A percentile compares a stretch with the other conserved stretches of the same genome.
Evolutionary conservation across 2,113 vertebrate species (phyloP).

Genomic region (Oryzias melastigma): DNA sequence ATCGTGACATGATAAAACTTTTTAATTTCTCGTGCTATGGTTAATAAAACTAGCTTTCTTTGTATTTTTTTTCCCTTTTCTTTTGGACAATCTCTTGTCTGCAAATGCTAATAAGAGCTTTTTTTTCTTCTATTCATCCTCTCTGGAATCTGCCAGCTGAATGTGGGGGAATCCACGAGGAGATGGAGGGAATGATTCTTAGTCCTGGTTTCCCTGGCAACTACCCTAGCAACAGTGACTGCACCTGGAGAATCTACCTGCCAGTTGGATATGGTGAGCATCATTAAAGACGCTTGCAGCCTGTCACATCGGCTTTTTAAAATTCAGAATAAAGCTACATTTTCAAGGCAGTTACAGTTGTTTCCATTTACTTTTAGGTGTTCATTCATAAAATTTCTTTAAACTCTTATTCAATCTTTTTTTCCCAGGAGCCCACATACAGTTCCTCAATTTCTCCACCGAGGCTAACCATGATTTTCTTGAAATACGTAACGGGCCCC

Average conservation of each 20-base stretch:
- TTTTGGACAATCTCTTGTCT: slow-evolving; percentile 13
- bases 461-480: slow-evolving; percentile 97
- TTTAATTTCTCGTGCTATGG: not conserved
- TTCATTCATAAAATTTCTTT: not conserved
- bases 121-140: not conserved
- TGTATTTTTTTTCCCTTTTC: not conserved
- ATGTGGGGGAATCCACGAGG: slow-evolving; percentile 90
- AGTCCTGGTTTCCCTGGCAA: slow-evolving; percentile 98
- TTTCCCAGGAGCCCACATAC: slow-evolving; percentile 88
- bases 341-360: not conserved
- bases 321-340: not conserved
- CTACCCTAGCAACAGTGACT: slow-evolving; percentile 97
- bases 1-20: too few species aligned
- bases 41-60: not conserved
- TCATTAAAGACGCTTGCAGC: slow-evolving; percentile 3
- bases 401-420: not conserved
- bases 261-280: slow-evolving; percentile 93
- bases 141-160: slow-evolving; percentile 78
- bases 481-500: slow-evolving; percentile 92
- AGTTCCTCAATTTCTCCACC: slow-evolving; percentile 96
- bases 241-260: slow-evolving; percentile 93
- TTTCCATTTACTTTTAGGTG: not conserved
- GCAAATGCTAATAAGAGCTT: slow-evolving; percentile 23
- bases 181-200: slow-evolving; percentile 95
- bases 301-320: slow-evolving; percentile 2